Evolutionary conservation across 2,797 vertebrate species (phyloP), one percentile per base, ranked within the genome.

Genomic region (Gallirallus australis): DNA sequence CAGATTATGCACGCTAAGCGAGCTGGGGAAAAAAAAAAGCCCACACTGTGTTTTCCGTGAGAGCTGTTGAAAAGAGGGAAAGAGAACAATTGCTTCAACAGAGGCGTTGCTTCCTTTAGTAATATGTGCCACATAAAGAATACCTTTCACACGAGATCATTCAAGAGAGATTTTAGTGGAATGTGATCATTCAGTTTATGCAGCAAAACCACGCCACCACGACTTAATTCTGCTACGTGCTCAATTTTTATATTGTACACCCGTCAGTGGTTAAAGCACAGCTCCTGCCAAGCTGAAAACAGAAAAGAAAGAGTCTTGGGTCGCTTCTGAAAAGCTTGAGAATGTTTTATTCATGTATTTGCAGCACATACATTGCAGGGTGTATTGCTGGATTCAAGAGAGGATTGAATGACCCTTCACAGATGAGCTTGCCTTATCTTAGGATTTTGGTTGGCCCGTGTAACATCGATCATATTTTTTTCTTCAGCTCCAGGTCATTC

Each of bases 81-180:
- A 64, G 64, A 70, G 93, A 90, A 93, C 93, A 95, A 95, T 93
- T 93, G 96, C 83, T 92, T 82, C 63, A 82, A 19, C 73, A 92
- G 85, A 93, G 81, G 75, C 72, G 0, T 93, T 87, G 71, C 86
- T 96, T 95, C 91, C 88, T 94, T 92, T 94, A 96, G 75, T 90
- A 91, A 82, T 86, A 91, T 95, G 94, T 96, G 94, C 81, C 92
- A 91, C 80, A 93, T 91, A 89, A 77, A 93, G 95, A 91, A 94
- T 95, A 86, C 83, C 89, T 96, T 93, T 91, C 82, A 80, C 20
- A 5, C 82, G 91, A 96, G 70, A 87, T 89, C 94, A 94, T 95
- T 90, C 82, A 95, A 71, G 66, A 52, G 87, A 95, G 94, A 90
- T 90, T 96, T 81, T 83, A 39, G 89, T 77, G 82, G 91, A 92